phyloP scores from a whole-genome alignment of 2,113 vertebrate genomes.

The Microcebus lehilahytsara region DNA sequence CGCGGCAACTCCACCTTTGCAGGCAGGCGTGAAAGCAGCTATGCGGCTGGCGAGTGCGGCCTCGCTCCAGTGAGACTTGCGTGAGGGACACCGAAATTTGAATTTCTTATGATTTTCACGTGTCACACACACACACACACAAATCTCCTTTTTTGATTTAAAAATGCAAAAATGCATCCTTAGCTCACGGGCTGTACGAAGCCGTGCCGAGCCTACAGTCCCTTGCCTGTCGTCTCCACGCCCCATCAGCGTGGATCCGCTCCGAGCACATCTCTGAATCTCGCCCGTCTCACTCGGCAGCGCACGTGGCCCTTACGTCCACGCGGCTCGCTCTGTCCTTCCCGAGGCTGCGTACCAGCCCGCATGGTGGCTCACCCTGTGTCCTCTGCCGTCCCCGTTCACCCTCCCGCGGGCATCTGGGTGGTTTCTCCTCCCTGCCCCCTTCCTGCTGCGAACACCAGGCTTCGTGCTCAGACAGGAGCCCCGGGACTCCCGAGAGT shows the following conservation, averaged over 20 bases:
- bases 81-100: neutral
- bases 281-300: neutral
- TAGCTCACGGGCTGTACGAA: neutral
- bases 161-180: neutral
- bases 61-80: accelerated
- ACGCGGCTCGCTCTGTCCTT: neutral
- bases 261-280: neutral
- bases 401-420: neutral
- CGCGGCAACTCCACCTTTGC: accelerated
- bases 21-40: neutral
- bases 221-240: neutral
- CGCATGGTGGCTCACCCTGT: accelerated
- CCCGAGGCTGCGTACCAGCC: neutral
- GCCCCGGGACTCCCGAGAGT: neutral
- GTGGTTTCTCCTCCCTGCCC: neutral
- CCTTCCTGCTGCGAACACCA: neutral
- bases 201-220: neutral
- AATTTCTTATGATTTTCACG: neutral
- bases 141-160: neutral
- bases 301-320: neutral
- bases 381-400: neutral
- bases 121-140: neutral
- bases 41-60: accelerated
- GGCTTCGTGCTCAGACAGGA: neutral
- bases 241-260: too few relatives aligned